These are phyloP conservation scores for Drosophila funebris DNA, from an alignment of 1,140 invertebrate species.

Conservation along the genomic window DNA sequence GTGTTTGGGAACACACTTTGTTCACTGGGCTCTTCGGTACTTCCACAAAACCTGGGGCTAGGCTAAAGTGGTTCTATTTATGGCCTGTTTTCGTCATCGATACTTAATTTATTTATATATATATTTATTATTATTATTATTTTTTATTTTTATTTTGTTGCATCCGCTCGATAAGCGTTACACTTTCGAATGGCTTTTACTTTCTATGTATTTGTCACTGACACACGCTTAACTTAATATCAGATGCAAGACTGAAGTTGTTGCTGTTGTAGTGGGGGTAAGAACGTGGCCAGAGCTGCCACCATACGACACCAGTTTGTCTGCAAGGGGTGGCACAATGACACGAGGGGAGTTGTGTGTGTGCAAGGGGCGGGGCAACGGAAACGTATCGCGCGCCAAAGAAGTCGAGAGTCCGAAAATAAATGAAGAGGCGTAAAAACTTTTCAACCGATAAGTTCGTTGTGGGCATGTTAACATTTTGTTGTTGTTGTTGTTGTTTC, in stretches of 20 bases:
- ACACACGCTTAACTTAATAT: constrained; percentile 64
- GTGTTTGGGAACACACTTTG: constrained; percentile 20
- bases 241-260: not conserved
- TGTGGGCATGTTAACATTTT: constrained; percentile 61
- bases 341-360: no score
- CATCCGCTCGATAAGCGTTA: constrained; percentile 64
- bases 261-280: not conserved
- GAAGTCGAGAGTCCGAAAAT: constrained; percentile 46
- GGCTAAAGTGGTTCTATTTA: constrained; percentile 39
- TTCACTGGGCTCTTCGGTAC: no score
- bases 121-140: no score
- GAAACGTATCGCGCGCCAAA: no score
- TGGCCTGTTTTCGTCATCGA: constrained; percentile 64
- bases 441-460: constrained; percentile 62
- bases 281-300: not conserved
- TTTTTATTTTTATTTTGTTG: constrained; percentile 2
- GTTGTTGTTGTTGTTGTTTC: not conserved
- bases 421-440: constrained; percentile 64
- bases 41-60: not conserved
- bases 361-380: no score
- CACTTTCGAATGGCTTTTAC: constrained; percentile 53
- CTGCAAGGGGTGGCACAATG: not conserved
- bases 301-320: not conserved
- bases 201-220: constrained; percentile 57
- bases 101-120: not conserved